phyloP scores from a whole-genome alignment of 2,797 vertebrate genomes.

The Intellagama lesueurii region DNA sequence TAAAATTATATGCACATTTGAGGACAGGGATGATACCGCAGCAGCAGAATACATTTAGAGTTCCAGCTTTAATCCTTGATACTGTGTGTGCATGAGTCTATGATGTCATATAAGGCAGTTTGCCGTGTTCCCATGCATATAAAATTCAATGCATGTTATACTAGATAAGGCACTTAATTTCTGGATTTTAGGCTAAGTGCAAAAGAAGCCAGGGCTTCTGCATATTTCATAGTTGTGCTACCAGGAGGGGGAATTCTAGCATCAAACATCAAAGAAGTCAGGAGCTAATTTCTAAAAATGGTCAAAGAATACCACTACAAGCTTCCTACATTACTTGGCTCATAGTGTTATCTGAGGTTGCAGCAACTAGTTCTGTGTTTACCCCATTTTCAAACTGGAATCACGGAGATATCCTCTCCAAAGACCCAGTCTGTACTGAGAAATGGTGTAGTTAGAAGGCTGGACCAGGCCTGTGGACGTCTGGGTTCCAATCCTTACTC shows the following conservation, averaged over 20 bases:
- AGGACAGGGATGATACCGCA: too few relatives aligned
- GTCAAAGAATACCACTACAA: neutral
- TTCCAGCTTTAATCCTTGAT: too few relatives aligned
- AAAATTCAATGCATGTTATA: neutral
- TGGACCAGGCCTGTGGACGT: too few relatives aligned
- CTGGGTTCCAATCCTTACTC: too few relatives aligned
- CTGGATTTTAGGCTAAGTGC: neutral
- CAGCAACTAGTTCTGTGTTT: neutral
- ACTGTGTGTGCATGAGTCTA: too few relatives aligned
- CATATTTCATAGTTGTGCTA: neutral
- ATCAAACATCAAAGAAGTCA: too few relatives aligned
- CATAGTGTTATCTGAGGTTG: neutral
- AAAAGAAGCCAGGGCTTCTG: neutral
- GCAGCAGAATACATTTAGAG: too few relatives aligned
- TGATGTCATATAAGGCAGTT: neutral
- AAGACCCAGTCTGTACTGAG: neutral
- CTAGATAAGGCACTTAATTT: too few relatives aligned
- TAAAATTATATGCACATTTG: too few relatives aligned
- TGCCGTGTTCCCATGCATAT: neutral
- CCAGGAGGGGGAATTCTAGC: neutral
- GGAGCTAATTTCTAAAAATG: neutral
- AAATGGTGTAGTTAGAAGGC: too few relatives aligned
- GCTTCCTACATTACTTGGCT: neutral
- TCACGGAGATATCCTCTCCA: neutral
- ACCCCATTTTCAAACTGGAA: neutral